Percentiles rank a stretch among this genome's conserved stretches.
Evolutionary conservation across 2,888 invertebrate genomes (phyloP).

Genomic region (Thyatira batis): DNA sequence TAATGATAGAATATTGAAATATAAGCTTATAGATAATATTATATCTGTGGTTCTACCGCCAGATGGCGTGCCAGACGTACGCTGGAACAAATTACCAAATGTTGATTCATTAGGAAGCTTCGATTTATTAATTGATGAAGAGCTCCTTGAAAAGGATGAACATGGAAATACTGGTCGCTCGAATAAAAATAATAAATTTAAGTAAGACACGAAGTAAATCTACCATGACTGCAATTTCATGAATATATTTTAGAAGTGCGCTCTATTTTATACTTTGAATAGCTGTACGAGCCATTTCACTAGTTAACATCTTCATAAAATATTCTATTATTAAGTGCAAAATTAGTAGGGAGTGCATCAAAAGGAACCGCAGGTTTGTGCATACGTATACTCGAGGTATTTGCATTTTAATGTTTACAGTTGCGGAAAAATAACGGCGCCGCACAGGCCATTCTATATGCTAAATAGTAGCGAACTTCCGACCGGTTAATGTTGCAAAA

Average conservation of each 20-base stretch:
- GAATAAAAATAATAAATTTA: conserved; percentile 43
- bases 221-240: background rate
- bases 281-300: too few relatives aligned
- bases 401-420: conserved; percentile 62
- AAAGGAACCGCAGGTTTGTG: conserved; percentile 35
- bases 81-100: conserved; percentile 92
- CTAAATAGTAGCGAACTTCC: conserved; percentile 53
- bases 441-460: conserved; percentile 55
- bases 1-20: conserved; percentile 96
- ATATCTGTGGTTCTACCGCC: conserved; percentile 94
- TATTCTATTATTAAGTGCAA: conserved; percentile 3
- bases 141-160: conserved; percentile 86
- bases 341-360: conserved; percentile 38
- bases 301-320: background rate
- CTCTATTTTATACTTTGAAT: too few relatives aligned
- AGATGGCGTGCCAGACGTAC: conserved; percentile 93
- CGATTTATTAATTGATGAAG: conserved; percentile 92
- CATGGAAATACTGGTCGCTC: conserved; percentile 38
- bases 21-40: conserved; percentile 96
- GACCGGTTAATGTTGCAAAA: conserved; percentile 44
- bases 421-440: conserved; percentile 55
- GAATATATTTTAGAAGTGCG: too few relatives aligned
- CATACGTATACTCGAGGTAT: conserved; percentile 44
- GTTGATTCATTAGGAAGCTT: conserved; percentile 91
- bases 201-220: conserved; percentile 24